Evolutionary conservation across 1,140 invertebrate species (phyloP), one percentile per base, ranked within the genome.

Genomic region (Drosophila funebris): DNA sequence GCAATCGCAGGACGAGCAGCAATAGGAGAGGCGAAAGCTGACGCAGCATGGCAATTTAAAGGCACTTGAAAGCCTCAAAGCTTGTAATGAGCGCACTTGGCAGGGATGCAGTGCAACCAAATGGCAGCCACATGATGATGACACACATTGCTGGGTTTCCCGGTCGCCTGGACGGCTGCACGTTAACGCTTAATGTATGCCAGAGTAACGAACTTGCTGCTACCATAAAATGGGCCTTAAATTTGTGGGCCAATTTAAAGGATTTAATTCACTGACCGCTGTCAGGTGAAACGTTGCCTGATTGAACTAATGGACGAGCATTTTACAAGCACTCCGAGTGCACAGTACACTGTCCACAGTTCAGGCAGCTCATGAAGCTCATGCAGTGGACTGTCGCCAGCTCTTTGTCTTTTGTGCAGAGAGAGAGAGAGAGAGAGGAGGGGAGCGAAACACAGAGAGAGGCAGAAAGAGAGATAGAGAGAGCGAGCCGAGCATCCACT

Each of bases 251-350:
- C 9, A 50, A 50, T 56, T 71, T 66, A 50, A 71, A 44, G 52
- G 52, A 52, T 76, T 85, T 84, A 85, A 85, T 85, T 84, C 63
- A 84, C 54, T 70, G 61, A 56, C 64, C 54, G 57, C 53, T 64
- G 57, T 37, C 62, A 72, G 60, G 50, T 57, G 52, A 31, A 50
- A 41, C 27, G 54, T 39, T 44, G 60, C 20, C 58, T 84, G 76
- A 83, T 84, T 72, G 72, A 33, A 67, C 72, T 83, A 84, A 84
- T 83, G 76, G 80, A 83, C 67, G 76, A 63, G 57, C 66, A 22
- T 53, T 62, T 62, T 43, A 24, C 64, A 36, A 18, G 50, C 71
- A 36, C 50, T 36, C 20, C 53, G 13, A 57, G 29, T 36, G 43
- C 36, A 11, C 13, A 33, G 68, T 60, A 43, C 20, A 48, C n/a